A percentile compares a stretch with the other conserved stretches of the same genome.
Evolutionary conservation across 2,797 vertebrate species (phyloP).

Genomic region (Sebastes alutus): DNA sequence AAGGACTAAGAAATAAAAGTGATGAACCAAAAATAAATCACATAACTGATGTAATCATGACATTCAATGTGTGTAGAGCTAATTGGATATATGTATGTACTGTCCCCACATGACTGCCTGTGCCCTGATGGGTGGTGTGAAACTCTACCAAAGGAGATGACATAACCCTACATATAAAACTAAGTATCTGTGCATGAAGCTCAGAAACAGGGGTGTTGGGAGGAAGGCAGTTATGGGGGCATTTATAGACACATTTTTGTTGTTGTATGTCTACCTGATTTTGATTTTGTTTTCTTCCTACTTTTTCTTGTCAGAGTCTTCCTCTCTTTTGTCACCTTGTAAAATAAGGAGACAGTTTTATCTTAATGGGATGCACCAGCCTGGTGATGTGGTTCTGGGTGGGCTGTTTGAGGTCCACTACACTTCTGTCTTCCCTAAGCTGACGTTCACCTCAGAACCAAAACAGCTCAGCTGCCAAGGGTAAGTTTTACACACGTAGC

Average conservation of each 20-base stretch:
- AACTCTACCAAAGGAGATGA: not conserved
- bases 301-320: not conserved
- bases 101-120: not conserved
- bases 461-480: constrained; percentile 58
- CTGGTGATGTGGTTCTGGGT: constrained; percentile 76
- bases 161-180: constrained; percentile 29
- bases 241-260: not conserved
- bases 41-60: not conserved
- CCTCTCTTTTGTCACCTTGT: constrained; percentile 31
- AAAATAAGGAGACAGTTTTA: constrained; percentile 35
- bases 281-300: constrained; percentile 4
- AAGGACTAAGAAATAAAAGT: not conserved
- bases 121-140: not conserved
- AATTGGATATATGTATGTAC: not conserved
- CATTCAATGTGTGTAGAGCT: not conserved
- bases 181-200: not conserved
- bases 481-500: constrained; percentile 20
- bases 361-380: constrained; percentile 56
- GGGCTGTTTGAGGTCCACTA: constrained; percentile 77
- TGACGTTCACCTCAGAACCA: constrained; percentile 72
- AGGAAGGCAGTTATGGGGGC: constrained; percentile 30
- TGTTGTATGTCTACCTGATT: not conserved
- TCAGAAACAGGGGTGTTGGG: not conserved
- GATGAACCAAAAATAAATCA: not conserved
- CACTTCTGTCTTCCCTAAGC: constrained; percentile 67